phyloP scores from a whole-genome alignment of 2,888 invertebrate genomes.

The Rhamnusium bicolor region DNA sequence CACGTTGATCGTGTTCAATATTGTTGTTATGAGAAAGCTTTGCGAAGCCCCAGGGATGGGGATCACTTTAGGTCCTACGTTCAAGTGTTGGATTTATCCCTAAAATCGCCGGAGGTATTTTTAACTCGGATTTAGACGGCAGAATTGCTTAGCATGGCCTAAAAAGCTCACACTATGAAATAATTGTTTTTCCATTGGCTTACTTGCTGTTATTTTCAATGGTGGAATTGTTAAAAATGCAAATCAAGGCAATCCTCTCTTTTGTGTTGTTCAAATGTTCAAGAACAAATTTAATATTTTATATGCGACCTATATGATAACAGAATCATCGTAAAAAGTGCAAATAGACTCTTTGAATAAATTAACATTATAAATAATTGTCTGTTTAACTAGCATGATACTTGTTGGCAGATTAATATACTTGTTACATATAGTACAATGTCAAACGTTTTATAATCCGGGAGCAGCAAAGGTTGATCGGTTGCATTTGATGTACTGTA shows the following conservation, averaged over 20 bases:
- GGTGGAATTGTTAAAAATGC: conserved; percentile 23
- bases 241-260: conserved; percentile 17
- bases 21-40: conserved; percentile 52
- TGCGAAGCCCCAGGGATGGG: conserved; percentile 48
- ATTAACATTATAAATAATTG: conserved; percentile 3
- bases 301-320: not conserved
- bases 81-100: conserved; percentile 55
- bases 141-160: conserved; percentile 12
- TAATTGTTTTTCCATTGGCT: conserved; percentile 27
- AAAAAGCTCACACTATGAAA: conserved; percentile 7
- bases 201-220: conserved; percentile 2
- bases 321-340: not conserved
- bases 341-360: not conserved
- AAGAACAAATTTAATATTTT: not conserved
- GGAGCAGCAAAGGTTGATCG: too few relatives aligned
- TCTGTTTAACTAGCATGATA: not conserved
- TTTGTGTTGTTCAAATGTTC: conserved; percentile 18
- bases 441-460: not conserved
- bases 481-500: too few relatives aligned
- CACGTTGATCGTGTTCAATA: conserved; percentile 57
- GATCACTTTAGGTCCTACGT: conserved; percentile 54
- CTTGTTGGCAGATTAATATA: not conserved
- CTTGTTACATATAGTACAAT: not conserved
- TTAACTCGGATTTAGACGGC: conserved; percentile 49
- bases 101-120: conserved; percentile 53